These are phyloP conservation scores for Lepidurus arcticus DNA, from an alignment of 1,140 invertebrate genomes.

Conservation along the genomic window DNA sequence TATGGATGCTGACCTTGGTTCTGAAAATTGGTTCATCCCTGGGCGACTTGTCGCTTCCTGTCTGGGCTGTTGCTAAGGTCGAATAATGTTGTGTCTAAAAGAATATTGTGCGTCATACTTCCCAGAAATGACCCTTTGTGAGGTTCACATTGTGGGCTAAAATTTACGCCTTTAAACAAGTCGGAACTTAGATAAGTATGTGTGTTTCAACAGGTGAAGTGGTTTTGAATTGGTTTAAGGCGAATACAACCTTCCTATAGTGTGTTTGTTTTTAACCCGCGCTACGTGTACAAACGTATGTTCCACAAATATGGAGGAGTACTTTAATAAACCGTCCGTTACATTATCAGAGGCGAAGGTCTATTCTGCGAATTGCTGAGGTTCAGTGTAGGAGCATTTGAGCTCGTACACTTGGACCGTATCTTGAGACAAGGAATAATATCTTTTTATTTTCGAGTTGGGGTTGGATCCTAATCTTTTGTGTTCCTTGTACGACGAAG, in stretches of 20 bases:
- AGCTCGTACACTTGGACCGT: not conserved
- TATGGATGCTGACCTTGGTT: too few relatives aligned
- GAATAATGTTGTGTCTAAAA: not conserved
- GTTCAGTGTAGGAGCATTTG: not conserved
- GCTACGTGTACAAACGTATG: not conserved
- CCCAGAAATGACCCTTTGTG: not conserved
- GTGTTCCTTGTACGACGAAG: too few relatives aligned
- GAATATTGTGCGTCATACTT: not conserved
- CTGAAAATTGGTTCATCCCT: too few relatives aligned
- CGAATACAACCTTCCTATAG: not conserved
- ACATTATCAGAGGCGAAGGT: not conserved
- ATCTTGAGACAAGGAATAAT: too few relatives aligned
- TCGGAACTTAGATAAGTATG: not conserved
- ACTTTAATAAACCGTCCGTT: not conserved
- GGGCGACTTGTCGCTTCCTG: too few relatives aligned
- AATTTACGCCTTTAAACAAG: not conserved
- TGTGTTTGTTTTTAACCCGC: not conserved
- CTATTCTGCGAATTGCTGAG: not conserved
- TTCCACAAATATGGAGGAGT: not conserved
- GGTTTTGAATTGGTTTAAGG: not conserved
- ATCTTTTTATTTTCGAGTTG: too few relatives aligned
- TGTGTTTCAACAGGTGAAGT: not conserved
- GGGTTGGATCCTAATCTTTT: too few relatives aligned
- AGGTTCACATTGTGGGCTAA: not conserved
- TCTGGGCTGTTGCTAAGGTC: not conserved